Conservation (phyloP, 2,113 vertebrate species). For the Pygathrix nemaeus region DNA sequence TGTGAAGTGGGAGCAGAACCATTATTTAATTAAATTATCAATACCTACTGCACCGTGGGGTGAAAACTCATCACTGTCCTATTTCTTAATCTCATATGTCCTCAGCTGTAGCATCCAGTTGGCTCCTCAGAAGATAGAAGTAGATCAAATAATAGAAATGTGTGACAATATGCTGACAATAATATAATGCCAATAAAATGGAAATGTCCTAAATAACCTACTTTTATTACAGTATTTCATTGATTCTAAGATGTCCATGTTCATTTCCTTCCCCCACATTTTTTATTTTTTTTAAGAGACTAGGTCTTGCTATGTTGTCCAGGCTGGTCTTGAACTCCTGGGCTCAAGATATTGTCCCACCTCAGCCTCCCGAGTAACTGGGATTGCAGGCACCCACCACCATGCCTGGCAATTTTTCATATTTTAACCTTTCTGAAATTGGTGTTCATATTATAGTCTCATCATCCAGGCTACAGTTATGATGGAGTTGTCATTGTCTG, state of each 20-base stretch:
- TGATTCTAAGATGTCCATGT: neutral
- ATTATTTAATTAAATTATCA: neutral
- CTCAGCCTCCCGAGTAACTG: too few relatives aligned
- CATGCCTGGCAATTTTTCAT: neutral
- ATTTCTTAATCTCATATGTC: neutral
- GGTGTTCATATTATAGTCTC: neutral
- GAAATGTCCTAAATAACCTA: neutral
- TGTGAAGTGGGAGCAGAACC: neutral
- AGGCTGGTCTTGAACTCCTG: too few relatives aligned
- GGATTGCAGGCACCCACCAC: too few relatives aligned
- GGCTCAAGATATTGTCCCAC: too few relatives aligned
- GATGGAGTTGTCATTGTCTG: neutral
- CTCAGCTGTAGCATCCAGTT: neutral
- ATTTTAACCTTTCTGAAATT: neutral
- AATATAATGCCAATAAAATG: neutral
- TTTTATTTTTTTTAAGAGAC: too few relatives aligned
- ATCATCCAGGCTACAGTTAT: neutral
- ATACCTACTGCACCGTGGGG: neutral
- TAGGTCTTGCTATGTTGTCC: too few relatives aligned
- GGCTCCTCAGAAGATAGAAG: slow-evolving; percentile 12
- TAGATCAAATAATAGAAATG: neutral
- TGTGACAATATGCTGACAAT: neutral
- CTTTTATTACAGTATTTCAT: neutral
- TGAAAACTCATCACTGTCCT: neutral
- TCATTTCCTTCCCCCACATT: too few relatives aligned